Evolutionary conservation across 2,113 vertebrate genomes (phyloP).

Genomic region (Xenus cinereus): DNA sequence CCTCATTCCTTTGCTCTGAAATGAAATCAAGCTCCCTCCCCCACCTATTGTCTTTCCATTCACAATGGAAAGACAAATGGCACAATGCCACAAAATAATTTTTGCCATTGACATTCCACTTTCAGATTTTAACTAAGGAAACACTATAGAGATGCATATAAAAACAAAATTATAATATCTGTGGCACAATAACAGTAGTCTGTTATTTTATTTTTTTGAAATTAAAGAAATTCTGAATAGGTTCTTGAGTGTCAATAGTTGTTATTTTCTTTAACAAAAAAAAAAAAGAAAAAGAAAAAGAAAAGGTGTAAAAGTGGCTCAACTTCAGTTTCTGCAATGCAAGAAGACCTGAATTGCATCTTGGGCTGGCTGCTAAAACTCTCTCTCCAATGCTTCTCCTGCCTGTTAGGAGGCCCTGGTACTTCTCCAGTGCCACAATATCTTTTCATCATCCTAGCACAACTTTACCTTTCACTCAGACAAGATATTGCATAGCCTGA

Average conservation of each 20-base stretch:
- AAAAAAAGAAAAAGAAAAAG: neutral
- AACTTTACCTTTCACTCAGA: neutral
- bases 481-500: rapidly evolving
- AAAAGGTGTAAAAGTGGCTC: neutral
- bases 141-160: neutral
- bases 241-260: neutral
- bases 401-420: neutral
- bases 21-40: neutral
- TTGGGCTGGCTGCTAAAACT: neutral
- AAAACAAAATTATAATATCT: neutral
- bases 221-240: neutral
- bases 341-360: neutral
- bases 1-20: neutral
- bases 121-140: neutral
- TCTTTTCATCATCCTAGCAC: neutral
- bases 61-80: neutral
- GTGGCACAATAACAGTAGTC: neutral
- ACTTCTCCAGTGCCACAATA: neutral
- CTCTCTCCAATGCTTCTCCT: neutral
- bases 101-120: neutral
- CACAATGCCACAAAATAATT: neutral
- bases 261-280: neutral
- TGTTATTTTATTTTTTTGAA: neutral
- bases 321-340: neutral
- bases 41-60: neutral